These are phyloP conservation scores for Brenthis daphne DNA, from an alignment of 2,888 invertebrate genomes.

Conservation along the genomic window DNA sequence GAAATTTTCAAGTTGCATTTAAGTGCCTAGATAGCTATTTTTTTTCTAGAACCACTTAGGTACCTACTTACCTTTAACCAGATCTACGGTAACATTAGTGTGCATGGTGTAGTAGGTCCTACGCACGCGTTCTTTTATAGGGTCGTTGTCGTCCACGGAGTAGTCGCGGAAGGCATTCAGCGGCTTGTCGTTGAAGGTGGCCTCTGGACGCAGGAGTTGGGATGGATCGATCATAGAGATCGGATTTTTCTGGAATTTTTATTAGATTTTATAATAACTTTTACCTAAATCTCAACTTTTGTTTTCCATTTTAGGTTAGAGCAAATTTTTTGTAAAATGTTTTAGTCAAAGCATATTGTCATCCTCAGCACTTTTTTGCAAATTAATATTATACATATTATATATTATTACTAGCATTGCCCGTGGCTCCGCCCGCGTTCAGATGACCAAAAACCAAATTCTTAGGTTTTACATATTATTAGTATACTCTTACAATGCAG, in stretches of 20 bases:
- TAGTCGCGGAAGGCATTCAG: conserved; percentile 91
- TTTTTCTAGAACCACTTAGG: conserved; percentile 21
- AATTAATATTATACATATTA: too few species aligned
- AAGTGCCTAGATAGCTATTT: not conserved
- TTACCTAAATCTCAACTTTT: too few species aligned
- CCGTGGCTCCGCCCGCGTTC: too few species aligned
- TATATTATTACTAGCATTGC: too few species aligned
- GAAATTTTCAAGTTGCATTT: too few species aligned
- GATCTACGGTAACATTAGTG: conserved; percentile 92
- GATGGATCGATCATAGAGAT: conserved; percentile 73
- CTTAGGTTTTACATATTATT: too few species aligned
- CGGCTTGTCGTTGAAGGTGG: conserved; percentile 87
- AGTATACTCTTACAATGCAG: too few species aligned
- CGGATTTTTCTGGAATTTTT: conserved; percentile 51
- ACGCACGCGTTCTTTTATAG: conserved; percentile 90
- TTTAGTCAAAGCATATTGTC: too few species aligned
- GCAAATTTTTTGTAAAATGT: too few species aligned
- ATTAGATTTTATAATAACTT: not conserved
- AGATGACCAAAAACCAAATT: too few species aligned
- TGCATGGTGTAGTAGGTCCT: conserved; percentile 95
- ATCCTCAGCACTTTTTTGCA: too few species aligned
- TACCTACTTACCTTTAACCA: conserved; percentile 87
- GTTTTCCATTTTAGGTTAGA: too few species aligned
- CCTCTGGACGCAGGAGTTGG: conserved; percentile 90
- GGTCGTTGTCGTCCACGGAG: conserved; percentile 86